Conservation (phyloP, 2,797 vertebrate genomes). For the Vespertilio murinus region DNA sequence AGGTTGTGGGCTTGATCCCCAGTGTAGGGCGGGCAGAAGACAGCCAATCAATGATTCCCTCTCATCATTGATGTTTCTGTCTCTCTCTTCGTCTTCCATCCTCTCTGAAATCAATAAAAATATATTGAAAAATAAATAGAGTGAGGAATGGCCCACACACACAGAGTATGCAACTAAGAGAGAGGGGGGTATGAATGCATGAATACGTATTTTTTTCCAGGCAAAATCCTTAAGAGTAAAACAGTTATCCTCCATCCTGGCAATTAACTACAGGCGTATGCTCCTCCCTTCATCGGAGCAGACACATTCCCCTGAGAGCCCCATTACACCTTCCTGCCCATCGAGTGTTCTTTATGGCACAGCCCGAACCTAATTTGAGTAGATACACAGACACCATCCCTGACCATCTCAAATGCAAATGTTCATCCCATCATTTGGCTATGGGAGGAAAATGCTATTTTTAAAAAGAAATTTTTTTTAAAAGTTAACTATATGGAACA, state of each 20-base stretch:
- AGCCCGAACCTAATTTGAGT: background rate
- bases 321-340: background rate
- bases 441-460: background rate
- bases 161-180: background rate
- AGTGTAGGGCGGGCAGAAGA: too few relatives aligned
- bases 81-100: too few relatives aligned
- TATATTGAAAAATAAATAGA: background rate
- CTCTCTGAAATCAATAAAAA: too few relatives aligned
- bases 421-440: background rate
- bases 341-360: background rate
- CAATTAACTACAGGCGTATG: background rate
- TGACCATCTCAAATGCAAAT: background rate
- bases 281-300: background rate
- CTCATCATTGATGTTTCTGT: too few relatives aligned
- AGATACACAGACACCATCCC: background rate
- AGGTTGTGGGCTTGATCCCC: too few relatives aligned
- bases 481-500: background rate
- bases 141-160: background rate
- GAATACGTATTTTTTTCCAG: slow-evolving; percentile 2
- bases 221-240: background rate
- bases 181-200: background rate
- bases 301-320: background rate
- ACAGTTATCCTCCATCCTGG: background rate
- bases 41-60: too few relatives aligned
- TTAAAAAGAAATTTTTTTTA: background rate